These are phyloP conservation scores for Carcharodon carcharias DNA, from an alignment of 2,797 vertebrate species.

Conservation along the genomic window DNA sequence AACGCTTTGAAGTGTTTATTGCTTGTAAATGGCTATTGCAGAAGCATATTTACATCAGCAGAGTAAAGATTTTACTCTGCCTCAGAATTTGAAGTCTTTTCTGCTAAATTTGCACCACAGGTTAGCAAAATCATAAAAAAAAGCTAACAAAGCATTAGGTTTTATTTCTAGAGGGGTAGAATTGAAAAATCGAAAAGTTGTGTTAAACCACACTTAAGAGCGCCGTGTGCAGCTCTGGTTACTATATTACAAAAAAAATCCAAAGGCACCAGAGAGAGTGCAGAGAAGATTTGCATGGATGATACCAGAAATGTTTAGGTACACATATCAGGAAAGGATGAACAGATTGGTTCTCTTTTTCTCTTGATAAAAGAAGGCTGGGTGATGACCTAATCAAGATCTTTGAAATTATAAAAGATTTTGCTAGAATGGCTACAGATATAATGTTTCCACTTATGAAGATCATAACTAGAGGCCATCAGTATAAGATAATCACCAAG, in stretches of 20 bases:
- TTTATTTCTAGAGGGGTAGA: no score
- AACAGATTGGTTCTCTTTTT: neutral
- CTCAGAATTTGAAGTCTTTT: neutral
- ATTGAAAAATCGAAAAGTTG: no score
- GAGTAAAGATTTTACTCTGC: neutral
- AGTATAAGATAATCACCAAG: neutral
- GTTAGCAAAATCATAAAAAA: no score
- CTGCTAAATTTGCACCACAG: neutral
- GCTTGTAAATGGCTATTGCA: neutral
- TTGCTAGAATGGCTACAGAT: neutral
- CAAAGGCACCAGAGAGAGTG: neutral
- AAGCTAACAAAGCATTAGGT: no score
- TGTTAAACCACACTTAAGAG: no score
- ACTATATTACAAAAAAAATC: neutral
- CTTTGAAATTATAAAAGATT: neutral
- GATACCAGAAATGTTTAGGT: neutral
- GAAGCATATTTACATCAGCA: neutral
- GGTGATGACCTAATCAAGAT: neutral
- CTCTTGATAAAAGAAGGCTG: neutral
- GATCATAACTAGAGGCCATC: neutral
- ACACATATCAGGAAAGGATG: neutral
- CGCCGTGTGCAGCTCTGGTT: neutral
- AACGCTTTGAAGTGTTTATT: neutral
- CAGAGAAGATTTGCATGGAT: neutral
- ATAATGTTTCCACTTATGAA: neutral